These are phyloP conservation scores for Galagoides demidoff DNA, from an alignment of 2,797 vertebrate genomes.

Conservation along the genomic window DNA sequence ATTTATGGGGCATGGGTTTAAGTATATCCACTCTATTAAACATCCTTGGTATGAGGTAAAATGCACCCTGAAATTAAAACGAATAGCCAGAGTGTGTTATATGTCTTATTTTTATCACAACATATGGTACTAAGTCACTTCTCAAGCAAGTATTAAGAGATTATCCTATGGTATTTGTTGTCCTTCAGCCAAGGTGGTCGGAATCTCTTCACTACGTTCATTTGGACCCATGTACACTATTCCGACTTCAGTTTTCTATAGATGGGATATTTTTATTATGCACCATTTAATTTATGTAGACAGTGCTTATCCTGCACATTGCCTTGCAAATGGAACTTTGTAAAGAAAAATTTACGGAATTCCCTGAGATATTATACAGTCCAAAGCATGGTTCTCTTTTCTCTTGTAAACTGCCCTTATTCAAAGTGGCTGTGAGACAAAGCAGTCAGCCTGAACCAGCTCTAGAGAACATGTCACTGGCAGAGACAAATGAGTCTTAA, in stretches of 20 bases:
- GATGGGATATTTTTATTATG: neutral
- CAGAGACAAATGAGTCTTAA: conserved; percentile 72
- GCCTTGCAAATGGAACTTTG: conserved; percentile 14
- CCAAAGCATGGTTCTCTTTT: neutral
- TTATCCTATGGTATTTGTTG: neutral
- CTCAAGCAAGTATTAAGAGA: conserved; percentile 64
- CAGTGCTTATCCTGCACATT: conserved; percentile 42
- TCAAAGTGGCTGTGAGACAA: conserved; percentile 52
- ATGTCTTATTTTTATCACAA: conserved; percentile 62
- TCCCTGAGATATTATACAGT: neutral
- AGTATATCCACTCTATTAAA: neutral
- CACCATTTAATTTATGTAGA: conserved; percentile 7
- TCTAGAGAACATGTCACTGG: conserved; percentile 40
- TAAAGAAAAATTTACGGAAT: conserved; percentile 8
- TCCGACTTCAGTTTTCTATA: neutral
- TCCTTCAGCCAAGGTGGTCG: conserved; percentile 54
- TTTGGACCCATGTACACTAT: neutral
- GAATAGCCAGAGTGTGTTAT: conserved; percentile 31
- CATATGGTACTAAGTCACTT: conserved; percentile 45
- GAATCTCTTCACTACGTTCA: neutral
- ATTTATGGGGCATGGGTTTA: conserved; percentile 41
- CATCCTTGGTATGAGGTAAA: conserved; percentile 44
- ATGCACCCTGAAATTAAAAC: conserved; percentile 47
- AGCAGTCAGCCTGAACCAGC: conserved; percentile 15
- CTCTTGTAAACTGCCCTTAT: conserved; percentile 22